Evolutionary conservation across 2,113 vertebrate genomes (phyloP), one percentile per base, ranked within the genome.

Genomic region (Ammodytes marinus): DNA sequence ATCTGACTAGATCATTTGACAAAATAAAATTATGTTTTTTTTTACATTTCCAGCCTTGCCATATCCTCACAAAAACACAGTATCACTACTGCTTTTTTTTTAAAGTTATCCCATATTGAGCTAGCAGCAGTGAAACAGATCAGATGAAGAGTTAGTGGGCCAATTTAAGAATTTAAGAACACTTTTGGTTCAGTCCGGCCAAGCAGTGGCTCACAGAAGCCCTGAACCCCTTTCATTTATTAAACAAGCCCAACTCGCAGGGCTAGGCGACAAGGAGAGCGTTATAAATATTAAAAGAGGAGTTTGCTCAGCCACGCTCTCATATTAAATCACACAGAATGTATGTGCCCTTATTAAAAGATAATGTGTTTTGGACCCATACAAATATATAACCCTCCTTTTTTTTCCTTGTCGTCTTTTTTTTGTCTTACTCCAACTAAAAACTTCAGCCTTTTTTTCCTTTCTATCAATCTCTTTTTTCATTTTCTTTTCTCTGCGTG

Each of bases 271-370:
- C 85, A 92, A 87, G 88, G 60, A 89, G 87, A 83, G 85, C 19
- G 85, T 88, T 77, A 89, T 93, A 90, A 93, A 95, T 95, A 95
- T 95, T 95, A 91, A 92, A 95, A 85, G 80, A 89, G 81, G 86
- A 92, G 91, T 94, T 93, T 94, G 91, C 88, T 87, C 90, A 88
- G 67, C 83, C 45, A 79, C 50, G 37, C 87, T 90, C 83, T 72
- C 88, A 89, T 94, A 93, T 94, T 93, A 93, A 94, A 95, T 94
- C 90, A 85, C 80, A 84, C 77, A 78, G 90, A 92, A 91, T 91
- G 91, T 92, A 90, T 90, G 88, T 91, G 87, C 80, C 88, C 92
- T 91, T 92, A 94, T 95, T 94, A 95, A 94, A 95, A 91, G 89
- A 84, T 93, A 93, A 94, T 95, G 91, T 90, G 89, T 88, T 93